Percentiles rank a stretch among this genome's conserved stretches.
Conservation (phyloP, 2,888 invertebrate genomes). For the Zeuzera pyrina region DNA sequence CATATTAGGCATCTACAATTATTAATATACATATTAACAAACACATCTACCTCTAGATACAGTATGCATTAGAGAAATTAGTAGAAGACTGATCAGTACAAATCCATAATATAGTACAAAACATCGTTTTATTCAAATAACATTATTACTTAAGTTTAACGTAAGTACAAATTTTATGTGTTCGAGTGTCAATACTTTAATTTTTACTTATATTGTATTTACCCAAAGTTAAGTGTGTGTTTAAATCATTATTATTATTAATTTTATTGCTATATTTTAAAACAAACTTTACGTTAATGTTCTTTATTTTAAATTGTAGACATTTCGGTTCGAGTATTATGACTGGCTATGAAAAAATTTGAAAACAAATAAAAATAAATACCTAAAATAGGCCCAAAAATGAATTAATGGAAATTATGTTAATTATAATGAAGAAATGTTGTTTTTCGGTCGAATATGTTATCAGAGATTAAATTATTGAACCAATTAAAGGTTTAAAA, state of each 20-base stretch:
- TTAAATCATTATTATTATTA: conserved; percentile 55
- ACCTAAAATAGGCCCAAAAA: background rate
- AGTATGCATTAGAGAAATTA: conserved; percentile 25
- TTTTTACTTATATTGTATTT: conserved; percentile 43
- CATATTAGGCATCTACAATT: no score
- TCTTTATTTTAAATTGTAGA: conserved; percentile 15
- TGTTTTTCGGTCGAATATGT: no score
- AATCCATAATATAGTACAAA: conserved; percentile 30
- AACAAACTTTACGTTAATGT: conserved; percentile 48
- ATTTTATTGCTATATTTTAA: conserved; percentile 66
- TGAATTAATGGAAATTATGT: background rate
- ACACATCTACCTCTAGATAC: conserved; percentile 15
- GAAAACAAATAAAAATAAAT: conserved; percentile 8
- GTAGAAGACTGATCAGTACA: conserved; percentile 66
- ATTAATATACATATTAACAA: no score
- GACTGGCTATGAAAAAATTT: conserved; percentile 38
- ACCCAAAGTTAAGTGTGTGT: conserved; percentile 70
- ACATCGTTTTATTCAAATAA: background rate
- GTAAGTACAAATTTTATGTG: conserved; percentile 69
- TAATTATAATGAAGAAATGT: no score
- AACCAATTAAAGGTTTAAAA: conserved; percentile 26
- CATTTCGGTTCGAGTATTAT: conserved; percentile 28
- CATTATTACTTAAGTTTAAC: conserved; percentile 27
- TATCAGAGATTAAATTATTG: no score
- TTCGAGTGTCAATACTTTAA: conserved; percentile 64